Evolutionary conservation across 2,888 invertebrate species (phyloP).

Genomic region (Drosophila lutescens): DNA sequence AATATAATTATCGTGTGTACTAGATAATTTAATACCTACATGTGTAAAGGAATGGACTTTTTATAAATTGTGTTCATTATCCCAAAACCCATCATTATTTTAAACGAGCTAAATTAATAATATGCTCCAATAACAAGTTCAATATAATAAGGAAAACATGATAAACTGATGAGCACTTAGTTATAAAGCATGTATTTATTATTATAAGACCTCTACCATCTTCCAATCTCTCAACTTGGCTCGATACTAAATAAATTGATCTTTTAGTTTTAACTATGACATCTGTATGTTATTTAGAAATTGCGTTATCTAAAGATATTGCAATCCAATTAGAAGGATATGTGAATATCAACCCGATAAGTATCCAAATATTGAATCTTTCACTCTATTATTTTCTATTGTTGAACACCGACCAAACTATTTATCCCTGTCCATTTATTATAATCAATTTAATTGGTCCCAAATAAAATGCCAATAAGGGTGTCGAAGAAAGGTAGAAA

Average conservation of each 20-base stretch:
- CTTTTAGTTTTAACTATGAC: too few relatives aligned
- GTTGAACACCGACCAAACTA: too few relatives aligned
- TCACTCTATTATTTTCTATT: too few relatives aligned
- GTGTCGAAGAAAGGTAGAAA: not conserved
- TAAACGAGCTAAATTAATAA: constrained; percentile 44
- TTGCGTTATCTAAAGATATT: not conserved
- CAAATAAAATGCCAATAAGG: constrained; percentile 12
- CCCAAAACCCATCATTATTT: constrained; percentile 33
- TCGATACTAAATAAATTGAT: too few relatives aligned
- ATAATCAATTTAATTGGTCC: not conserved
- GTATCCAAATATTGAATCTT: too few relatives aligned
- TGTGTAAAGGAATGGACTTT: constrained; percentile 3
- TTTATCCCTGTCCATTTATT: too few relatives aligned
- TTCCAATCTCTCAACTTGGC: not conserved
- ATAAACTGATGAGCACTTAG: constrained; percentile 11
- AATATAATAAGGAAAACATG: constrained; percentile 32
- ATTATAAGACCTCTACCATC: too few relatives aligned
- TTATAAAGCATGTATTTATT: not conserved
- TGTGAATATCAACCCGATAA: too few relatives aligned
- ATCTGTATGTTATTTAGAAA: too few relatives aligned
- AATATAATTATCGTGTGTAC: not conserved
- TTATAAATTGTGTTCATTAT: constrained; percentile 26
- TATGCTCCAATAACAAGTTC: constrained; percentile 23
- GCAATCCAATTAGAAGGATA: not conserved
- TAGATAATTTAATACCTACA: not conserved